These are phyloP conservation scores for Acanthosepion esculentum DNA, from an alignment of 2,888 invertebrate genomes.

Conservation along the genomic window DNA sequence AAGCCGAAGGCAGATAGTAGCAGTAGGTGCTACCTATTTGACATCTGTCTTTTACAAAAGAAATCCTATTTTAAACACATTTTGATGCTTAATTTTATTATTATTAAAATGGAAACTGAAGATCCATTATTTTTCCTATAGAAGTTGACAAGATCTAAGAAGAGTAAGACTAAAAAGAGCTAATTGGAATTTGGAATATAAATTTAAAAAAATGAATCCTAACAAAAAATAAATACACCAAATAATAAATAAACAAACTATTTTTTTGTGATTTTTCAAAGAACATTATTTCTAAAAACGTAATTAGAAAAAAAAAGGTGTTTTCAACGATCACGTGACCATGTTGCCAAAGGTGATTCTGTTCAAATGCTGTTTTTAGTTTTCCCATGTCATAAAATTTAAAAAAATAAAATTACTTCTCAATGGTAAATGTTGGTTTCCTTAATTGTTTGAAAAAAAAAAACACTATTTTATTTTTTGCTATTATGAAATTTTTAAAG, in stretches of 20 bases:
- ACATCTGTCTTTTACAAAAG: not conserved
- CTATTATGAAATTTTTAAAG: not conserved
- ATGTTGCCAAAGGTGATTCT: not conserved
- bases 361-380: not conserved
- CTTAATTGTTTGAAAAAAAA: too few relatives aligned
- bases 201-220: not conserved
- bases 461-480: not conserved
- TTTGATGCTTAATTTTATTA: not conserved
- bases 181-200: not conserved
- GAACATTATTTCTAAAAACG: not conserved
- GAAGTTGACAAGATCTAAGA: too few relatives aligned
- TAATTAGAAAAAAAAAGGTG: not conserved
- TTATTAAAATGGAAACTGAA: not conserved
- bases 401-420: not conserved
- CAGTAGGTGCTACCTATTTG: not conserved
- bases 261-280: too few relatives aligned
- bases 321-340: not conserved
- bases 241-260: too few relatives aligned
- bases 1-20: constrained; percentile 20
- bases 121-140: too few relatives aligned
- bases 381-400: not conserved
- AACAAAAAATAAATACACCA: not conserved
- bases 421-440: too few relatives aligned
- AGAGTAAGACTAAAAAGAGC: too few relatives aligned
- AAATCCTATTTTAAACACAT: too few relatives aligned